Evolutionary conservation across 2,797 vertebrate genomes (phyloP).

Genomic region (Amphiprion clarkii): DNA sequence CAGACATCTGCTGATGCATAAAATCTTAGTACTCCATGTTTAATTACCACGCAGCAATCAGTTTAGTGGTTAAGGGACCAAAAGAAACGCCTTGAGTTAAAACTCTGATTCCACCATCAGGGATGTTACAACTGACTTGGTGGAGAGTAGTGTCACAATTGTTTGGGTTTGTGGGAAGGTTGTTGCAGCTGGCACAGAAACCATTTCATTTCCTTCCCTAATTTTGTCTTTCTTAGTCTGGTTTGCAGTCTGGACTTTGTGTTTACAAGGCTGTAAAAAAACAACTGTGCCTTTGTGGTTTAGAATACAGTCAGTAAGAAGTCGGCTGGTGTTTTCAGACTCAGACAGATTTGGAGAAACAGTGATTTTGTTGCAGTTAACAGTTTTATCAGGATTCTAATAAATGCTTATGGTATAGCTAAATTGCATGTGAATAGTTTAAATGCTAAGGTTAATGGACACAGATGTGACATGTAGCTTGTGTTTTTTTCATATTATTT

Average conservation of each 20-base stretch:
- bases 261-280: conserved; percentile 1
- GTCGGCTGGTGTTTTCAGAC: neutral
- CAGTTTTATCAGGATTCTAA: neutral
- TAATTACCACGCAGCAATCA: conserved; percentile 2
- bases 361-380: neutral
- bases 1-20: conserved; percentile 10
- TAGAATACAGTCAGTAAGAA: neutral
- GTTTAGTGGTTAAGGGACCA: conserved; percentile 14
- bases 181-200: neutral
- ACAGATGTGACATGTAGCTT: neutral
- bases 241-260: neutral
- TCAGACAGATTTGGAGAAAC: neutral
- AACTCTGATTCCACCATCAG: neutral
- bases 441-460: neutral
- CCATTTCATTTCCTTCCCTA: conserved; percentile 1
- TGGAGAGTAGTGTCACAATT: neutral
- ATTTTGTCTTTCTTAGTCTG: neutral
- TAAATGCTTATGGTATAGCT: neutral
- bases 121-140: neutral
- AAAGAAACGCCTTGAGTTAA: neutral
- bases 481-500: neutral
- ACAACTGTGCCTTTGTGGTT: neutral
- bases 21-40: conserved; percentile 13
- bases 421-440: neutral
- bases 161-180: neutral